Base-by-base conservation (phyloP, 2,113 vertebrate genomes). In the Xenus cinereus region DNA sequence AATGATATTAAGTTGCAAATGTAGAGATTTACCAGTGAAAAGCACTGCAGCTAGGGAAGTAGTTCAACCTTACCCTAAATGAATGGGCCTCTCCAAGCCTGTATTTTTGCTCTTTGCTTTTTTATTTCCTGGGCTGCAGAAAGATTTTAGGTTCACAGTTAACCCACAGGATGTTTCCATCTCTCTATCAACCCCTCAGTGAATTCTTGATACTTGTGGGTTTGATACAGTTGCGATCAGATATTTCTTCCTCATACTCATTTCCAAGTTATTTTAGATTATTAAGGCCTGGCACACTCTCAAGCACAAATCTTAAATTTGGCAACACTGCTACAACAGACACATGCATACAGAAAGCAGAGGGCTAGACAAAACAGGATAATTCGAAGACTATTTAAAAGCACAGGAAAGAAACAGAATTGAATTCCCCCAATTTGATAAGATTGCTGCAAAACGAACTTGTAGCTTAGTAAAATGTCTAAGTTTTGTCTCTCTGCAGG, bases 301-400 rank as follows among this genome's bases (percentile, higher is more conserved):
- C 88, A 94, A 75, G 27, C 39, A 72, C 43, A 92, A 89, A 86
- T 51, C 37, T 84, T 84, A 88, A 50, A 86, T 81, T 63, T 84
- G 79, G 82, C 75, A 94, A 91, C 71, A 54, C 12, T 73, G 43
- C 76, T 92, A 27, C 51, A 78, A 68, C 43, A 92, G 64, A 94
- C 62, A 83, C 16, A 86, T 16, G 56, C 79, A 84, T 53, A 78
- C 60, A 86, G 66, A 96, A 90, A 85, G 68, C 39, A 94, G 54
- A 67, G 69, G 24, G 56, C 83, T 88, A 97, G 92, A 91, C 82
- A 88, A 95, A 96, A 94, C 87, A 94, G 67, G 82, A 39, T 86
- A 74, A 94, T 71, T 67, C 75, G 59, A 94, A 94, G 83, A 90
- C 68, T 93, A 85, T 73, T 87, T 87, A 85, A 89, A 68, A 92